These are phyloP conservation scores for Lumbricus terrestris DNA, from an alignment of 2,888 invertebrate genomes.

Conservation along the genomic window DNA sequence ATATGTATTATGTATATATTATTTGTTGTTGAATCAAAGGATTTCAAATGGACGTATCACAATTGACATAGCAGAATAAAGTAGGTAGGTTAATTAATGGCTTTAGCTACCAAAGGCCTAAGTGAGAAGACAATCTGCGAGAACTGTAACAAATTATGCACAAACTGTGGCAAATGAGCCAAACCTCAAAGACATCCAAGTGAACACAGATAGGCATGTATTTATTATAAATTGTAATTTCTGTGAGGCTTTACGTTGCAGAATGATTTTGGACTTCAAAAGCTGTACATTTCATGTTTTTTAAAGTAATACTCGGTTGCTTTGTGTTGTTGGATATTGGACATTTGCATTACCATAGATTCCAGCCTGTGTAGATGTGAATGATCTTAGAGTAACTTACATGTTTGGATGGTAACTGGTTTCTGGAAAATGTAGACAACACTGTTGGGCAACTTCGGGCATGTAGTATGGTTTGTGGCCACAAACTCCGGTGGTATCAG, in stretches of 20 bases:
- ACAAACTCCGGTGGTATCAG: no score
- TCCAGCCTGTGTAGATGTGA: no score
- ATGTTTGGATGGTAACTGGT: no score
- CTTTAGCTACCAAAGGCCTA: background rate
- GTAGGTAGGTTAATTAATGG: background rate
- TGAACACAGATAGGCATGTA: background rate
- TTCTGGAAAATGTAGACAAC: no score
- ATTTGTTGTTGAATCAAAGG: constrained; percentile 3
- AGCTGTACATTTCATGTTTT: no score
- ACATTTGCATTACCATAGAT: no score
- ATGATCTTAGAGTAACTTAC: no score
- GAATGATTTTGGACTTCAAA: background rate
- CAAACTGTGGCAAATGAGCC: background rate
- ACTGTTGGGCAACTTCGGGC: no score
- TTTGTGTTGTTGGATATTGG: no score
- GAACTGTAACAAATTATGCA: background rate
- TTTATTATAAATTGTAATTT: background rate
- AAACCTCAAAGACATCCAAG: background rate
- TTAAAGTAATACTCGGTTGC: no score
- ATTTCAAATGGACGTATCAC: background rate
- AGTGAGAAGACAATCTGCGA: background rate
- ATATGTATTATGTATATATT: background rate
- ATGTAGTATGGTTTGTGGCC: no score
- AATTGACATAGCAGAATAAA: background rate
- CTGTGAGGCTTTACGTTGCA: background rate